Base-by-base conservation (phyloP, 2,113 vertebrate genomes). In the Saguinus midas region DNA sequence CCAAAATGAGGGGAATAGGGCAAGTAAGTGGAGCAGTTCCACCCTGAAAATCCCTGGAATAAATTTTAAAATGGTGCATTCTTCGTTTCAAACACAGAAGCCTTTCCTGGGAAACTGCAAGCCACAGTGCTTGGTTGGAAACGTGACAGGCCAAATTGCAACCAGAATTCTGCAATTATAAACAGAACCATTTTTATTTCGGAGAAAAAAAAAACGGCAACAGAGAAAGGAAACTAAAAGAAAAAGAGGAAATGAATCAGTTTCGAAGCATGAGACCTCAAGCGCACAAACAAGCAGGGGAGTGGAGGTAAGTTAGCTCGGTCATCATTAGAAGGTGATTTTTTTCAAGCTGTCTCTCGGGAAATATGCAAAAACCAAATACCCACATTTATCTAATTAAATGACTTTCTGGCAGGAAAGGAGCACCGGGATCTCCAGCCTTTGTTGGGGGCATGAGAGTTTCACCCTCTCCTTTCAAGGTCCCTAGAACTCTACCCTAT, bases 171-270 rank as follows among this genome's bases (percentile, higher is more conserved):
- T 58, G n/a, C 13, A 11, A 18, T 43, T 8, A 86, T 17, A 68
- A 79, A 84, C 83, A 78, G 10, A 52, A n/a, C 20, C 21, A 9
- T 57, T 75, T 45, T 45, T 20, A 40, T 12, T 45, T 64, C 4
- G 2, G 79, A 80, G 70, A 35, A 96, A 97, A 90, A 61, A 61
- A 92, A 95, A 97, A 48, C 68, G 57, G 76, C 40, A 57, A 45
- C 32, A 48, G 91, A 95, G 86, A 97, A 98, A 87, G 97, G 95
- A 97, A 98, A 96, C 89, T 21, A 17, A 88, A 90, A 96, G 84
- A 80, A 86, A 96, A 97, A 96, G 96, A 87, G 96, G 96, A 98
- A 97, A 91, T 95, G 87, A 97, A 96, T 97, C 97, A 97, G 78
- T 92, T 96, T 97, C 82, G 48, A 73, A 90, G 58, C 48, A 45